Conservation (phyloP, 2,113 vertebrate genomes). For the Scartelaos histophorus region DNA sequence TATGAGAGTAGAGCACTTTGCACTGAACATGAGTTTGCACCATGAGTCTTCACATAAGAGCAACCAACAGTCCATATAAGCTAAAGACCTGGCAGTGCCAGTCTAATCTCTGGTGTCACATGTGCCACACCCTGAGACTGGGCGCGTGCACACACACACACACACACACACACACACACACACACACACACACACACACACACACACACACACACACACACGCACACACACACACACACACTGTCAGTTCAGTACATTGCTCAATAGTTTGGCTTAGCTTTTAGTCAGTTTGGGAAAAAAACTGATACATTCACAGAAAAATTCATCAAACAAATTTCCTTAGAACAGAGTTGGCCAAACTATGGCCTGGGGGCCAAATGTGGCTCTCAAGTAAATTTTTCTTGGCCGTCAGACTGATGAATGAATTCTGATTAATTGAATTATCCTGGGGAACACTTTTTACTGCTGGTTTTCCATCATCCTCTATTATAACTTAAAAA, state of each 20-base stretch:
- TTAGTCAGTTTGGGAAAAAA: too few relatives aligned
- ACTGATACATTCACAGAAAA: too few relatives aligned
- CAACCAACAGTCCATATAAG: not conserved
- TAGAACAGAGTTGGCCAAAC: too few relatives aligned
- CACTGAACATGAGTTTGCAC: not conserved
- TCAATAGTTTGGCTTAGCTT: not conserved
- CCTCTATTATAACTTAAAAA: too few relatives aligned
- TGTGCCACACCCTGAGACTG: slow-evolving; percentile 49
- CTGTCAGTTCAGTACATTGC: not conserved
- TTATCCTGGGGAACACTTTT: too few relatives aligned
- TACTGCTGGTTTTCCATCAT: too few relatives aligned
- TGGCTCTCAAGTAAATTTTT: too few relatives aligned
- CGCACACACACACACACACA: not conserved
- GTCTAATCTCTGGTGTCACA: slow-evolving; percentile 59
- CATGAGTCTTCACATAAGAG: not conserved
- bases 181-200: not conserved
- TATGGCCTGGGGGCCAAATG: too few relatives aligned
- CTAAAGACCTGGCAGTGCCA: not conserved
- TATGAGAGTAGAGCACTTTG: too few relatives aligned
- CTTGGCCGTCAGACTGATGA: too few relatives aligned
- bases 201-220: not conserved
- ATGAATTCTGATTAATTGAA: too few relatives aligned
- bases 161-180: not conserved
- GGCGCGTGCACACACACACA: not conserved
- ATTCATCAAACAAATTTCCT: too few relatives aligned